phyloP scores from a whole-genome alignment of 2,113 vertebrate species.

The Leuciscus idus region DNA sequence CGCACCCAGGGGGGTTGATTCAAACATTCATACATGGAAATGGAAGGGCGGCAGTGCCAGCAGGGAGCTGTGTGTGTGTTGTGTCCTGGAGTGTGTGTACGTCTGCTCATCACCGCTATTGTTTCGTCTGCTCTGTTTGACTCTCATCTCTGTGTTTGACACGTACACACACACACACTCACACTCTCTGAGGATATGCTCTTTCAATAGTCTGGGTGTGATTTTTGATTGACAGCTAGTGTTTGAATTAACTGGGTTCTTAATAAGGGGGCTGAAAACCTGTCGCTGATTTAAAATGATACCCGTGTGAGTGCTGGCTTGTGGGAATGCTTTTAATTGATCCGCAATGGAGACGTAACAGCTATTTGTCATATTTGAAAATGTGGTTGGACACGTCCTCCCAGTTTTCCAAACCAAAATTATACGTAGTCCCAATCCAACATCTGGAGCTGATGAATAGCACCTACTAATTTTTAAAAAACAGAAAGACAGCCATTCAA shows the following conservation, averaged over 20 bases:
- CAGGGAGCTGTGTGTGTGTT: constrained; percentile 35
- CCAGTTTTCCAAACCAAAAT: constrained; percentile 27
- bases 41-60: constrained; percentile 22
- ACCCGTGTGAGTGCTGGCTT: background rate
- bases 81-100: constrained; percentile 23
- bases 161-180: background rate
- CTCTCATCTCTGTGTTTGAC: background rate
- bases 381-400: constrained; percentile 27
- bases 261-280: constrained; percentile 22
- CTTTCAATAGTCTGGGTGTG: constrained; percentile 18
- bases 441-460: constrained; percentile 41
- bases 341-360: constrained; percentile 9
- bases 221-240: constrained; percentile 35
- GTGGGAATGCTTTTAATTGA: constrained; percentile 30
- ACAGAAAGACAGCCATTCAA: constrained; percentile 16
- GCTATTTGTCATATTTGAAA: constrained; percentile 33
- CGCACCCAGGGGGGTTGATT: constrained; percentile 47
- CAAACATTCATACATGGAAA: constrained; percentile 43
- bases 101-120: constrained; percentile 47
- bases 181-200: background rate
- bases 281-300: constrained; percentile 31
- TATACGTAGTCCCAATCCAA: constrained; percentile 38
- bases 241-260: constrained; percentile 6
- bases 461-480: constrained; percentile 27
- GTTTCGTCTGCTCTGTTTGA: constrained; percentile 34